A percentile compares a stretch with the other conserved stretches of the same genome.
Evolutionary conservation across 2,113 vertebrate genomes (phyloP).

Genomic region (Polypterus bichir): DNA sequence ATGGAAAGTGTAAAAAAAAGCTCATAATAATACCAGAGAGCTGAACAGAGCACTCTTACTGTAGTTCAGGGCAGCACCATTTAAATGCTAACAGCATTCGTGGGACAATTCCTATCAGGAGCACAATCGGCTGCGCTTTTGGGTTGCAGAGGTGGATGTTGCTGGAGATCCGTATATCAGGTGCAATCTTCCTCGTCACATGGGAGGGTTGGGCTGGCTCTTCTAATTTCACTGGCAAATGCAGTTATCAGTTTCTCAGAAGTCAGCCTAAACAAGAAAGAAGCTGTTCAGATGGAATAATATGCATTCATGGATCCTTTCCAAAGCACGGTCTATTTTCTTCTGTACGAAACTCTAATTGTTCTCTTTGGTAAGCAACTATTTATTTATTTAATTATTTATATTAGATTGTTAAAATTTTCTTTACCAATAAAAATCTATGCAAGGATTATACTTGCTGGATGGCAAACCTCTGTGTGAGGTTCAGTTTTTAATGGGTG

Average conservation of each 20-base stretch:
- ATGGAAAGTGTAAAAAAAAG: too few relatives aligned
- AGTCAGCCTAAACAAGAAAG: slow-evolving; percentile 29
- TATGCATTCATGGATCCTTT: slow-evolving; percentile 48
- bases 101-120: too few relatives aligned
- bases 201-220: slow-evolving; percentile 38
- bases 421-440: not conserved
- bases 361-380: slow-evolving; percentile 42
- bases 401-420: not conserved
- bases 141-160: slow-evolving; percentile 6
- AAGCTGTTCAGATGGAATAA: slow-evolving; percentile 28
- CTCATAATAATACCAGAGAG: too few relatives aligned
- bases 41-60: too few relatives aligned
- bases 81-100: too few relatives aligned
- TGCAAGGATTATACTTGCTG: too few relatives aligned
- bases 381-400: not conserved
- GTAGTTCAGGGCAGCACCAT: too few relatives aligned
- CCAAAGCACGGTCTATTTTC: slow-evolving; percentile 20
- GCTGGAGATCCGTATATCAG: slow-evolving; percentile 28
- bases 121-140: too few relatives aligned
- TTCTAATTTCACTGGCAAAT: slow-evolving; percentile 53
- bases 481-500: too few relatives aligned
- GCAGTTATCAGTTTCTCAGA: slow-evolving; percentile 36
- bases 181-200: slow-evolving; percentile 41
- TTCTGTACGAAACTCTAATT: slow-evolving; percentile 27
- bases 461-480: too few relatives aligned